Evolutionary conservation across 1,140 invertebrate species (phyloP).

Genomic region (Pseudomyrmex flavicornis): DNA sequence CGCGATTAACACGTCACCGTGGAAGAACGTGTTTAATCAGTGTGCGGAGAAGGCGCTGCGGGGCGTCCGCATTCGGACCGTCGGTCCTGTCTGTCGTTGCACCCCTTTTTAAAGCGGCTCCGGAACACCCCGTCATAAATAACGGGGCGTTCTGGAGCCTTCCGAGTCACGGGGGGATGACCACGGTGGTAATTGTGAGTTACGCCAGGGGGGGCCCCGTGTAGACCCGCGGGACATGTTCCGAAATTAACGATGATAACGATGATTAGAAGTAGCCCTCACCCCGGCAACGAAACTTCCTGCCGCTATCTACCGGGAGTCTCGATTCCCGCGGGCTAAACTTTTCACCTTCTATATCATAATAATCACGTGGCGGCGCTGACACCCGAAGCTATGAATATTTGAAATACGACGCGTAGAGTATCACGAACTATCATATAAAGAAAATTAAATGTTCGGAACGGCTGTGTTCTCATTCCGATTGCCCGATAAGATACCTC

Average conservation of each 20-base stretch:
- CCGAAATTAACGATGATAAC: constrained; percentile 68
- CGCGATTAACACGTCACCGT: constrained; percentile 82
- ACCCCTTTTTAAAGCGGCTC: constrained; percentile 71
- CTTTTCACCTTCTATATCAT: constrained; percentile 44
- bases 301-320: not conserved
- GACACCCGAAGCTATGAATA: not conserved
- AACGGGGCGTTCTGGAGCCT: constrained; percentile 74
- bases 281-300: not conserved
- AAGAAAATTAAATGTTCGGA: not conserved
- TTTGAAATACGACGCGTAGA: not conserved
- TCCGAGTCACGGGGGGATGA: constrained; percentile 75
- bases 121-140: constrained; percentile 79
- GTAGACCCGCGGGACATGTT: constrained; percentile 45
- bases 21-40: constrained; percentile 83
- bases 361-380: not conserved
- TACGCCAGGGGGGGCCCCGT: constrained; percentile 64
- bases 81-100: constrained; percentile 74
- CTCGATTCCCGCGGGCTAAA: not conserved
- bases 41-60: constrained; percentile 80
- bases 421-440: not conserved
- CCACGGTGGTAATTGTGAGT: constrained; percentile 80
- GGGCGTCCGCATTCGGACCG: constrained; percentile 79
- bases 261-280: constrained; percentile 61
- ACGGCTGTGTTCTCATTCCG: not conserved
- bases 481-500: not conserved